phyloP scores from a whole-genome alignment of 1,140 invertebrate genomes.

The Phthorimaea operculella region DNA sequence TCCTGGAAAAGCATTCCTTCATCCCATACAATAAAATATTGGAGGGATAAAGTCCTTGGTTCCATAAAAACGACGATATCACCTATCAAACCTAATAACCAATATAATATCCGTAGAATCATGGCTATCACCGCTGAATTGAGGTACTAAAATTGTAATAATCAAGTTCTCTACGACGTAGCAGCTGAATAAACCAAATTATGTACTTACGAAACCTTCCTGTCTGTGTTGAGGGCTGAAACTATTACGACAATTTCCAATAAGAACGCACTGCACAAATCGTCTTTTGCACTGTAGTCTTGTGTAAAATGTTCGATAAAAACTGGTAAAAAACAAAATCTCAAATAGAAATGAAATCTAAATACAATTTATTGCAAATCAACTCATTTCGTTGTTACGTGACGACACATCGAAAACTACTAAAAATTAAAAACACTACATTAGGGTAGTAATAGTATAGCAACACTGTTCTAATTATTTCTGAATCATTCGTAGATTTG shows the following conservation, averaged over 20 bases:
- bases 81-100: too few species aligned
- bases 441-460: not conserved
- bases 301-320: not conserved
- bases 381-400: slow-evolving; percentile 5
- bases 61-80: too few species aligned
- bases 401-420: slow-evolving; percentile 3
- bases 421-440: not conserved
- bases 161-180: not conserved
- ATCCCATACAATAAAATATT: too few species aligned
- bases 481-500: too few species aligned
- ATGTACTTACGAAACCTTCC: not conserved
- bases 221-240: not conserved
- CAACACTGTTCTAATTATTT: not conserved
- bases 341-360: not conserved
- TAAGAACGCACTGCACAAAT: not conserved
- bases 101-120: too few species aligned
- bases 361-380: not conserved
- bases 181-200: not conserved
- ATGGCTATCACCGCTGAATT: too few species aligned
- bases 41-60: too few species aligned
- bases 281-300: not conserved
- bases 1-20: too few species aligned
- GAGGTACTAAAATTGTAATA: too few species aligned
- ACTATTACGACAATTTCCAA: not conserved
- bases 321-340: slow-evolving; percentile 2